These are phyloP conservation scores for Orchesella cincta DNA, from an alignment of 1,140 invertebrate genomes.

Conservation along the genomic window DNA sequence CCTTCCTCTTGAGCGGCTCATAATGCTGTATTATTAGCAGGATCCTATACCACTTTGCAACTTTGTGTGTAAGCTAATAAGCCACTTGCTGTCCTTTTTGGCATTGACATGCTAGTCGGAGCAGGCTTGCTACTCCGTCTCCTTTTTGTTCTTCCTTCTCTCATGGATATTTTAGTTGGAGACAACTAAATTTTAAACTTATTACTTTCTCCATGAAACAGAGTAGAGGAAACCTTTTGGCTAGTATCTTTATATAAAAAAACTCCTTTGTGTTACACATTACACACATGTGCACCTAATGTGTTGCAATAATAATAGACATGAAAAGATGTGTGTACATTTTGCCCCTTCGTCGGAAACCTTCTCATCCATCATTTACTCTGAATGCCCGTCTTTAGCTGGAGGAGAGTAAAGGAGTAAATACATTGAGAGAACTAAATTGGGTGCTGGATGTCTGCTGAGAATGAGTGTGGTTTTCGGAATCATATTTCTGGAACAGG, in stretches of 20 bases:
- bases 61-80: slow-evolving; percentile 3
- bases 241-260: background rate
- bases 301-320: too few relatives aligned
- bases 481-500: too few relatives aligned
- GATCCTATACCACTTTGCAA: slow-evolving; percentile 10
- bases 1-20: slow-evolving; percentile 16
- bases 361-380: too few relatives aligned
- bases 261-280: background rate
- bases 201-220: background rate
- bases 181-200: background rate
- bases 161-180: background rate
- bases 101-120: background rate
- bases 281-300: background rate
- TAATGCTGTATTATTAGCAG: slow-evolving; percentile 1
- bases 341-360: too few relatives aligned
- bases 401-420: too few relatives aligned
- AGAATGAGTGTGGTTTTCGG: too few relatives aligned
- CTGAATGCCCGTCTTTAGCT: too few relatives aligned
- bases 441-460: too few relatives aligned
- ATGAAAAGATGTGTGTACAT: too few relatives aligned
- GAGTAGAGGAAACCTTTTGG: background rate
- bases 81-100: slow-evolving; percentile 21
- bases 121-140: background rate
- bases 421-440: too few relatives aligned
- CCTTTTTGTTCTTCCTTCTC: background rate